These are phyloP conservation scores for Sander vitreus DNA, from an alignment of 2,113 vertebrate genomes.

Conservation along the genomic window DNA sequence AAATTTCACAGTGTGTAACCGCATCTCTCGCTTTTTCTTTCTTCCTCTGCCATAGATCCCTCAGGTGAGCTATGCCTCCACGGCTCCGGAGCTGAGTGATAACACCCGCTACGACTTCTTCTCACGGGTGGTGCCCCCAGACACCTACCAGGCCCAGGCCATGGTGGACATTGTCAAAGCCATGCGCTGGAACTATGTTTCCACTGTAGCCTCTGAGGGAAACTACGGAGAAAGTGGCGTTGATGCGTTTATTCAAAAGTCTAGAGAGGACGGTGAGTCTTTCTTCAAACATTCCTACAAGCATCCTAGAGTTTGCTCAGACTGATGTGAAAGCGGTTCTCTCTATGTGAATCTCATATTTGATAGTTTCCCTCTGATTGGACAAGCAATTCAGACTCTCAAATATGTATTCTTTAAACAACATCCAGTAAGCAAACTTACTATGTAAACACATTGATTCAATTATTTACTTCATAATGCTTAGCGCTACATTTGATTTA, in stretches of 20 bases:
- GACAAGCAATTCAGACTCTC: background rate
- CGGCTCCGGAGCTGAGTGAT: conserved; percentile 94
- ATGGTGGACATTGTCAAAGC: conserved; percentile 98
- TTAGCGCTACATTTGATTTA: no score
- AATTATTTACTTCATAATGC: background rate
- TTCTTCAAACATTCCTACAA: conserved; percentile 21
- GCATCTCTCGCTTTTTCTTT: background rate
- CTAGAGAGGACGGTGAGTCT: conserved; percentile 93
- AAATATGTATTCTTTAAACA: background rate
- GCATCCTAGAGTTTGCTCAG: background rate
- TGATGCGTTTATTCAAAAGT: conserved; percentile 97
- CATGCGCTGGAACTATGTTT: conserved; percentile 97
- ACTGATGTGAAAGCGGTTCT: background rate
- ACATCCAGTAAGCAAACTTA: background rate
- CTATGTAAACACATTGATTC: background rate
- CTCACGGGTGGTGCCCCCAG: conserved; percentile 94
- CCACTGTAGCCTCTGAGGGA: conserved; percentile 95
- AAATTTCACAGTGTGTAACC: conserved; percentile 10
- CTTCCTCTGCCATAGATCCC: conserved; percentile 86
- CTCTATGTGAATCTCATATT: background rate
- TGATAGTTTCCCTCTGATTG: background rate
- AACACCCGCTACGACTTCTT: conserved; percentile 98
- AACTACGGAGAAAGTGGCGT: conserved; percentile 96
- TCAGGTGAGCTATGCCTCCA: conserved; percentile 98
- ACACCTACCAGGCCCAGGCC: conserved; percentile 97